Evolutionary conservation across 53 echinoderm and acorn worm genomes (phyloP).

Genomic region (Antedon mediterranea): DNA sequence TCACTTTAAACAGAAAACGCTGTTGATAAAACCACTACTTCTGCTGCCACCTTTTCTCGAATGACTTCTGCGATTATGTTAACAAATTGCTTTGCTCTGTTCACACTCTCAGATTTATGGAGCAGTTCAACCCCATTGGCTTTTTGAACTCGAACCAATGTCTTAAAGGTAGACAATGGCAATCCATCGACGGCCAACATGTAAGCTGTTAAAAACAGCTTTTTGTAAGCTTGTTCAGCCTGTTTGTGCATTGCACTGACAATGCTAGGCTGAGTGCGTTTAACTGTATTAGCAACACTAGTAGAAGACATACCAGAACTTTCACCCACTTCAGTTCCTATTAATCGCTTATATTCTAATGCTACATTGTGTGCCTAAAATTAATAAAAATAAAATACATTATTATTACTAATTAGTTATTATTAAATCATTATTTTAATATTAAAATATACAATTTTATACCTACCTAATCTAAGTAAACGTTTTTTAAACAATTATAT

Average conservation of each 20-base stretch:
- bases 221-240: constrained; percentile 4
- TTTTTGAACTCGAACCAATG: constrained; percentile 32
- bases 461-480: too few relatives aligned
- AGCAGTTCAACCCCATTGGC: constrained; percentile 19
- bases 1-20: constrained; percentile 32
- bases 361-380: too few relatives aligned
- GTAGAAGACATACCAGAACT: too few relatives aligned
- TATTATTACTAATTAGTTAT: too few relatives aligned
- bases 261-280: constrained; percentile 6
- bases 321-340: too few relatives aligned
- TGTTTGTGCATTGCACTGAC: neutral
- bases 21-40: constrained; percentile 3
- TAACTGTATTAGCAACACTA: too few relatives aligned
- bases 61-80: constrained; percentile 28
- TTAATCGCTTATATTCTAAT: too few relatives aligned
- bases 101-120: constrained; percentile 8
- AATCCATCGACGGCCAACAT: constrained; percentile 8
- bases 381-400: too few relatives aligned
- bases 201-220: constrained; percentile 17
- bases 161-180: constrained; percentile 14
- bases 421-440: too few relatives aligned
- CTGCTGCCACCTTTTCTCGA: constrained; percentile 17
- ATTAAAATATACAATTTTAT: too few relatives aligned
- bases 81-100: constrained; percentile 10
- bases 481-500: too few relatives aligned